These are phyloP conservation scores for Acestrorhynchus altus DNA, from an alignment of 2,797 vertebrate genomes.

Conservation along the genomic window DNA sequence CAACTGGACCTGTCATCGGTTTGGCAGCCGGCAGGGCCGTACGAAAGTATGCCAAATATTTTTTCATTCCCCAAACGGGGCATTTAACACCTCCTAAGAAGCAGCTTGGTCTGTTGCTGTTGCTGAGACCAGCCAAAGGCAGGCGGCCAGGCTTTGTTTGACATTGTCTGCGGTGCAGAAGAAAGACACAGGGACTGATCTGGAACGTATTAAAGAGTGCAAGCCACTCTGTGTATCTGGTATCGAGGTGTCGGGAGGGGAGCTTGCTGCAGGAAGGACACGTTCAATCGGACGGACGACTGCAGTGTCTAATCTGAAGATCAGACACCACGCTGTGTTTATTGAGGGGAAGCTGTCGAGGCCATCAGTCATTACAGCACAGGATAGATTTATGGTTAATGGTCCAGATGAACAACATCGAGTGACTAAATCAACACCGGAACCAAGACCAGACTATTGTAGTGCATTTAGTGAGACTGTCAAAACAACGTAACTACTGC, in stretches of 20 bases:
- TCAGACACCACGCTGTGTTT: constrained; percentile 39
- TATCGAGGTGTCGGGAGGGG: constrained; percentile 17
- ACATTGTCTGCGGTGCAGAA: constrained; percentile 41
- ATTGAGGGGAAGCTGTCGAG: constrained; percentile 12
- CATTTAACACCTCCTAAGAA: constrained; percentile 56
- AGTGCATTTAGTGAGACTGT: neutral
- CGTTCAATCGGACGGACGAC: constrained; percentile 20
- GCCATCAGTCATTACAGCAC: constrained; percentile 7
- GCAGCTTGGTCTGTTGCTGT: constrained; percentile 43
- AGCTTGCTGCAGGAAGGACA: constrained; percentile 6
- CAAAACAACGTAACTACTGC: constrained; percentile 16
- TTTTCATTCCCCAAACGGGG: constrained; percentile 54
- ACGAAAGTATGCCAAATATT: constrained; percentile 56
- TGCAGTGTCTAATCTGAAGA: constrained; percentile 36
- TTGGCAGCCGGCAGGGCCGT: constrained; percentile 28
- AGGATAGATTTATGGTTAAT: neutral
- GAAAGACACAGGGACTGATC: constrained; percentile 40
- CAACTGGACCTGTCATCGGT: constrained; percentile 38
- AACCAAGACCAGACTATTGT: neutral
- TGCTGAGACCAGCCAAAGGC: constrained; percentile 40
- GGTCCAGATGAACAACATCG: neutral
- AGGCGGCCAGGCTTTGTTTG: constrained; percentile 47
- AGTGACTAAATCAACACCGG: constrained; percentile 1
- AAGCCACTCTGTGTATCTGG: constrained; percentile 36
- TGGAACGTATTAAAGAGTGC: constrained; percentile 51